Percentiles rank a stretch among this genome's conserved stretches.
These are phyloP conservation scores for Ichneumoninae sp. DNA, from an alignment of 2,888 invertebrate species.

Conservation along the genomic window DNA sequence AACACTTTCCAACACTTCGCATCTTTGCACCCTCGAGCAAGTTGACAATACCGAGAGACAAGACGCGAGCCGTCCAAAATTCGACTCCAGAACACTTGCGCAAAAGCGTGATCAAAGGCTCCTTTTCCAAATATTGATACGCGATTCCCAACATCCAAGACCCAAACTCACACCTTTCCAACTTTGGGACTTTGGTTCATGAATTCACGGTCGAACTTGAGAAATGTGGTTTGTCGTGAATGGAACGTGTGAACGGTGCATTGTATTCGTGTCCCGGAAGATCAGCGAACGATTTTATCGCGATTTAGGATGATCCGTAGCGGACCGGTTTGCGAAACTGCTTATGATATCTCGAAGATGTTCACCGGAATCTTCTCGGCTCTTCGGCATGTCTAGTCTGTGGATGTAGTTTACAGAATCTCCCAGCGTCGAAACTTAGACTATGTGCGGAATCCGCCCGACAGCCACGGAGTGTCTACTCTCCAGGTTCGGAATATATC, in stretches of 20 bases:
- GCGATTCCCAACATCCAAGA: too few relatives aligned
- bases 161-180: too few relatives aligned
- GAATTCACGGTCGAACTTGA: too few relatives aligned
- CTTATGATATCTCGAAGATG: conserved; percentile 12
- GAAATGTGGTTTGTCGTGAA: too few relatives aligned
- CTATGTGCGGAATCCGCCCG: conserved; percentile 20
- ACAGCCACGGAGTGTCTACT: conserved; percentile 29
- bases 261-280: not conserved
- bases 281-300: not conserved
- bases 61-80: too few relatives aligned
- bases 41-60: too few relatives aligned
- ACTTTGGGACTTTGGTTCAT: too few relatives aligned
- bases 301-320: conserved; percentile 6
- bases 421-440: conserved; percentile 61
- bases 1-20: too few relatives aligned
- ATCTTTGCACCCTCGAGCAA: too few relatives aligned
- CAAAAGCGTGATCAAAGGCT: too few relatives aligned
- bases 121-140: too few relatives aligned
- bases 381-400: conserved; percentile 56
- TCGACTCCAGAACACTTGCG: too few relatives aligned
- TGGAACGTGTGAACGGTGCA: not conserved
- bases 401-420: conserved; percentile 73
- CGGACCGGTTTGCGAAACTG: not conserved
- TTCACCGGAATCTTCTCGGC: conserved; percentile 27
- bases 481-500: conserved; percentile 51